phyloP scores from a whole-genome alignment of 2,113 vertebrate genomes.

The Dicaeum eximium region DNA sequence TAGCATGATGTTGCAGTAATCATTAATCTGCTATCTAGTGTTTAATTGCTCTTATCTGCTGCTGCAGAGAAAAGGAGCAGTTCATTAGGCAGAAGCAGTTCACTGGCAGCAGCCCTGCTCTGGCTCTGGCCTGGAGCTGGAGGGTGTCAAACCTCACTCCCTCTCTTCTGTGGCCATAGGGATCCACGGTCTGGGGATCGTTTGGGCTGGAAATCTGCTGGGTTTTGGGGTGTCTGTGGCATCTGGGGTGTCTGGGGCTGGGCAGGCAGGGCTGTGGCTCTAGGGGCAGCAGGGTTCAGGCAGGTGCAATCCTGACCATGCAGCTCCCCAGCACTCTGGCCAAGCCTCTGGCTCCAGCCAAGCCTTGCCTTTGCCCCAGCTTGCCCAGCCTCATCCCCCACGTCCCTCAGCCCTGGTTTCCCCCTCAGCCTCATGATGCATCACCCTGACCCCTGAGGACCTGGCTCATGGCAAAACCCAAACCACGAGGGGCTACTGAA shows the following conservation, averaged over 20 bases:
- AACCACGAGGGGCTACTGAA: background rate
- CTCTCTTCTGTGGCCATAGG: background rate
- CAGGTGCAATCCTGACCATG: fast-evolving
- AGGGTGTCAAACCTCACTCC: background rate
- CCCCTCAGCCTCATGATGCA: background rate
- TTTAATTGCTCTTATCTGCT: conserved; percentile 64
- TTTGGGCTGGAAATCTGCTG: background rate
- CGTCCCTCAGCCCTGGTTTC: fast-evolving
- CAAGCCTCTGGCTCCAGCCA: background rate
- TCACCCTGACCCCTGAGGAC: background rate
- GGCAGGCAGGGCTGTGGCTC: background rate
- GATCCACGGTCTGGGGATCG: background rate
- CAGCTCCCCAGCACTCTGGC: background rate
- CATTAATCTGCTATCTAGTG: conserved; percentile 62
- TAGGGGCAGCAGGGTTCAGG: background rate
- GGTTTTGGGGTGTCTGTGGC: background rate
- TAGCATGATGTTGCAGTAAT: conserved; percentile 37
- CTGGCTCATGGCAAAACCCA: background rate
- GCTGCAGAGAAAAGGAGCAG: conserved; percentile 49
- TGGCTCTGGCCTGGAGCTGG: background rate
- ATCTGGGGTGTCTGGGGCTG: background rate
- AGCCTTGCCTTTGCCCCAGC: background rate
- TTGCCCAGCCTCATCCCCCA: background rate
- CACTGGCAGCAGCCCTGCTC: background rate
- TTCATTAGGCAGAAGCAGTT: conserved; percentile 48